These are phyloP conservation scores for Lates japonicus DNA, from an alignment of 2,797 vertebrate species.

Conservation along the genomic window DNA sequence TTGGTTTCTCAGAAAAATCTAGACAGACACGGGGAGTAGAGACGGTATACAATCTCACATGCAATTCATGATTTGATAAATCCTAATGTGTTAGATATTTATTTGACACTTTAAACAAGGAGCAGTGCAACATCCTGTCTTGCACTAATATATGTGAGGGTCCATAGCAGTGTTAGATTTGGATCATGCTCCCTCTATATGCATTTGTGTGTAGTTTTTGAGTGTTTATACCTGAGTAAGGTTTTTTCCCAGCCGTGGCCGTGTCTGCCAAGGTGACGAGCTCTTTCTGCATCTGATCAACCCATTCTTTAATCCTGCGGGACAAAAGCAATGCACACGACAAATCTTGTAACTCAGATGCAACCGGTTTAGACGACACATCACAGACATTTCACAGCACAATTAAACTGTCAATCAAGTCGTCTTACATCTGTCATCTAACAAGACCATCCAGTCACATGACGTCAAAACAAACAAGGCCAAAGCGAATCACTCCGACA, in stretches of 20 bases:
- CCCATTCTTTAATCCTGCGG: constrained; percentile 95
- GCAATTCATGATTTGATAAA: neutral
- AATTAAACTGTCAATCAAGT: constrained; percentile 71
- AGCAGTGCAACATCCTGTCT: neutral
- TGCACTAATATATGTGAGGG: neutral
- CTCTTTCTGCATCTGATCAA: constrained; percentile 97
- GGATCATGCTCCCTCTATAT: neutral
- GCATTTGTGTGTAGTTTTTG: neutral
- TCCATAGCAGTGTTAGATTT: neutral
- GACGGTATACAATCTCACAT: neutral
- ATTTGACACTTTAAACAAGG: neutral
- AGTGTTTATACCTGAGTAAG: constrained; percentile 87
- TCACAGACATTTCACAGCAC: constrained; percentile 43
- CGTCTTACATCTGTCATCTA: constrained; percentile 20
- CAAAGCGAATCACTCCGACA: constrained; percentile 34
- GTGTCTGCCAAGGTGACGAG: constrained; percentile 92
- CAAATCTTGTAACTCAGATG: constrained; percentile 27
- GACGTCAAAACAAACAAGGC: constrained; percentile 60
- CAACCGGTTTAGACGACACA: constrained; percentile 31
- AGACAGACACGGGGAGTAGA: constrained; percentile 8
- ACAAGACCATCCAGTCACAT: constrained; percentile 25
- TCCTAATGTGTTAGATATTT: neutral
- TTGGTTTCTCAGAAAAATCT: constrained; percentile 85
- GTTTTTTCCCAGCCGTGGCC: constrained; percentile 90
- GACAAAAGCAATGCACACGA: constrained; percentile 61